Evolutionary conservation across 1,140 invertebrate genomes (phyloP), one percentile per base, ranked within the genome.

Genomic region (Ruditapes philippinarum): DNA sequence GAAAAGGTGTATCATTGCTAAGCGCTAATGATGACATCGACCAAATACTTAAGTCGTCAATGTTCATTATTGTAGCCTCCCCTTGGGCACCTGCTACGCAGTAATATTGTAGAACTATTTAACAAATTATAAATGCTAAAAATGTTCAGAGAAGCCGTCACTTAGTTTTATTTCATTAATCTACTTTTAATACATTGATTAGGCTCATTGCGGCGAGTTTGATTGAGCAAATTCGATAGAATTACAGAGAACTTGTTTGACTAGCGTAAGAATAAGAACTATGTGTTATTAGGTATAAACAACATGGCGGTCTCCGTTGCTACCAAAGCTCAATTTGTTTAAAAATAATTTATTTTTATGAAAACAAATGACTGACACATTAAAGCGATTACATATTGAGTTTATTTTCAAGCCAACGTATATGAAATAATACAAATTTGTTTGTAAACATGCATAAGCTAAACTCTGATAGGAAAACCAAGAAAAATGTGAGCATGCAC

Each of bases 271-370:
- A 19, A 42, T 5, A 28, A 74, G 70, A 74, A 45, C 70, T 74
- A 81, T 62, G 79, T 65, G 79, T 81, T 38, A 45, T 33, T 60
- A 22, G 79, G 79, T 81, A 31, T 87, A 87, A 87, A 87, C 84
- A 87, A 87, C 68, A 87, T 87, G 84, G 84, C n/a, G 84, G 73
- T 78, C 84, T 76, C 84, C 84, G 84, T 87, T 78, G 84, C 84
- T 87, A 87, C 31, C 84, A 78, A 38, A 78, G 25, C 45, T 68
- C 0, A 65, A 62, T 17, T n/a, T 83, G 33, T 28, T 5, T 4
- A 3, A 22, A 31, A 73, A 38, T 73, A 38, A 19, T 19, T 38
- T 25, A 19, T 19, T 19, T 73, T 40, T 22, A 17, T 28, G 40
- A 5, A 73, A 40, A 22, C 28, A 38, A 73, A 40, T 19, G 40